A percentile compares a stretch with the other conserved stretches of the same genome.
These are phyloP conservation scores for Drosophila mayri DNA, from an alignment of 1,140 invertebrate species.

Conservation along the genomic window DNA sequence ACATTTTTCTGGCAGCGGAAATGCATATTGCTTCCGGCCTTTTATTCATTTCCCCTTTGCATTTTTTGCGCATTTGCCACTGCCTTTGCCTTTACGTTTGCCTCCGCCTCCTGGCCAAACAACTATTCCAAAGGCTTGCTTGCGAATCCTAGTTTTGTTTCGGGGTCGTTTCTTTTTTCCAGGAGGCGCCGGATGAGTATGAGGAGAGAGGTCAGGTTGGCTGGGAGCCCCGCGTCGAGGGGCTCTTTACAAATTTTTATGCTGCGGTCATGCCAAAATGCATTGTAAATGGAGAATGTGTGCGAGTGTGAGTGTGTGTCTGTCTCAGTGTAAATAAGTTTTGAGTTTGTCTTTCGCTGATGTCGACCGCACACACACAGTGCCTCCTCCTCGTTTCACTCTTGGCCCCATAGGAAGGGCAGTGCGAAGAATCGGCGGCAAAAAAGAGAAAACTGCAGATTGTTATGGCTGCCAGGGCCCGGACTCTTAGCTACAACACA, in stretches of 20 bases:
- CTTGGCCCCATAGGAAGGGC: slow-evolving; percentile 2
- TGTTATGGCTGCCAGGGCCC: slow-evolving; percentile 51
- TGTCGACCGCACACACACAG: slow-evolving; percentile 34
- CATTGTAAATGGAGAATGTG: slow-evolving; percentile 39
- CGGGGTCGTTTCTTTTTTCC: slow-evolving; percentile 3
- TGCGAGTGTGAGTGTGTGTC: slow-evolving; percentile 24
- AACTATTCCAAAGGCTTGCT: slow-evolving; percentile 34
- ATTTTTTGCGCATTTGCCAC: slow-evolving; percentile 44
- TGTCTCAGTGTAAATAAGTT: slow-evolving; percentile 48
- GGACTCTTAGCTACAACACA: slow-evolving; percentile 15
- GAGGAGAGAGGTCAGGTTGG: slow-evolving; percentile 32
- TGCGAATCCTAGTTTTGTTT: slow-evolving; percentile 35
- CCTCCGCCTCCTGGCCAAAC: slow-evolving; percentile 18
- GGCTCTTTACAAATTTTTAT: slow-evolving; percentile 49
- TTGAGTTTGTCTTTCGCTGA: slow-evolving; percentile 48
- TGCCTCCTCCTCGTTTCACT: slow-evolving; percentile 4
- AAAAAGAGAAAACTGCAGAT: slow-evolving; percentile 48
- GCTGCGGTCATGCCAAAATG: slow-evolving; percentile 55
- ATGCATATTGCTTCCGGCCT: slow-evolving; percentile 75
- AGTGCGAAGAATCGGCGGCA: slow-evolving; percentile 25
- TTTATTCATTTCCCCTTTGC: slow-evolving; percentile 62
- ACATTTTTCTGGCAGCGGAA: slow-evolving; percentile 78
- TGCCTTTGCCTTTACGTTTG: slow-evolving; percentile 22
- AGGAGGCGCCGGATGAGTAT: background rate
- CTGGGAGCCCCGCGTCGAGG: slow-evolving; percentile 31